Percentiles rank a stretch among this genome's conserved stretches.
Conservation (phyloP, 1,140 invertebrate species). For the Leptinotarsa texana region DNA sequence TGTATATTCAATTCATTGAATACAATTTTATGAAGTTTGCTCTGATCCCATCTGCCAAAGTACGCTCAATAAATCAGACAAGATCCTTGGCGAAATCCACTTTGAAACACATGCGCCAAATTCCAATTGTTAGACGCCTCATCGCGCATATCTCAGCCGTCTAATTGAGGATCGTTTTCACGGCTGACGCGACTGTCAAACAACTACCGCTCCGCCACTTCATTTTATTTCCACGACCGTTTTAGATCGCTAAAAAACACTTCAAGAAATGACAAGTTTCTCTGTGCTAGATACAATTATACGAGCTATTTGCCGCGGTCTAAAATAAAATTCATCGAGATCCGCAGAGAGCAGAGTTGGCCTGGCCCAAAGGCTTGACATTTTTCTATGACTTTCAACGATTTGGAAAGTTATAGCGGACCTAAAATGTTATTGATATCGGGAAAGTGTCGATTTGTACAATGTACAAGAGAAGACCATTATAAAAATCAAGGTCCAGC, state of each 20-base stretch:
- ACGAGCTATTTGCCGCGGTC: slow-evolving; percentile 43
- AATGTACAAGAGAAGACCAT: no score
- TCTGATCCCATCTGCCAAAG: no score
- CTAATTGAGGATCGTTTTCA: slow-evolving; percentile 51
- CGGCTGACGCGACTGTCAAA: slow-evolving; percentile 50
- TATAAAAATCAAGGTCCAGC: no score
- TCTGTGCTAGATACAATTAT: slow-evolving; percentile 43
- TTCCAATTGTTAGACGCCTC: neutral
- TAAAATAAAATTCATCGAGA: slow-evolving; percentile 40
- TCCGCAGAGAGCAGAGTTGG: slow-evolving; percentile 6
- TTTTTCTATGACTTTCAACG: no score
- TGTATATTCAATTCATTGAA: no score
- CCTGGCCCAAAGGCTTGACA: neutral
- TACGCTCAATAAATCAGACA: no score
- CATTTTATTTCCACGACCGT: slow-evolving; percentile 39
- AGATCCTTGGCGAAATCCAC: no score
- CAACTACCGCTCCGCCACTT: slow-evolving; percentile 41
- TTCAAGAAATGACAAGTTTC: slow-evolving; percentile 31
- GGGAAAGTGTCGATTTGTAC: no score
- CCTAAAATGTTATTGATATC: no score
- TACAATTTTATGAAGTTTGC: no score
- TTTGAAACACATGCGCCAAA: slow-evolving; percentile 12
- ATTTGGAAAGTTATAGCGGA: no score
- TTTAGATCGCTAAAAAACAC: slow-evolving; percentile 42
- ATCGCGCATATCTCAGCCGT: slow-evolving; percentile 45